Base-by-base conservation (phyloP, 1,140 invertebrate species). In the Coenobita brevimanus region DNA sequence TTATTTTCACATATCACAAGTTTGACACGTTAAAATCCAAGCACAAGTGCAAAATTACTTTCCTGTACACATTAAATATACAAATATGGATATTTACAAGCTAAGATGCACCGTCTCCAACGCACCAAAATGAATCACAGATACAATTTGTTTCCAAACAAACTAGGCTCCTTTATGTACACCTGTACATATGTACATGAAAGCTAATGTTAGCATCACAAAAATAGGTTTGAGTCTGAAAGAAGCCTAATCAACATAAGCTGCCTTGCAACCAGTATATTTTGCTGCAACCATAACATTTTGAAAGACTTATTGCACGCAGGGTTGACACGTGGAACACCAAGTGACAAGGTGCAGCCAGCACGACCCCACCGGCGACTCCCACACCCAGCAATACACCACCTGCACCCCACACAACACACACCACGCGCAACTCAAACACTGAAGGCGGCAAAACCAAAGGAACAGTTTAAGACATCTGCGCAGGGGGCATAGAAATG, bases 261-360 rank as follows among this genome's bases (percentile, higher is more conserved):
- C 83, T 86, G 83, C 83, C 83, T 79, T 86, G 73, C 57, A 79
- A 86, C 73, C 83, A 78, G 43, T 86, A 86, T 64, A 78, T 79
- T 73, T 57, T 73, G 69, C 54, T 81, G 78, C 78, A 81, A 60
- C 67, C 78, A 60, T 81, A 62, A 64, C 46, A 64, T 81, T 86
- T 86, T 86, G 83, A 86, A 86, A 86, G 83, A 86, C 83, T 86
- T 86, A 86, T 86, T 86, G 83, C 83, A 86, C 83, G 83, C 85
- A 81, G 75, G 73, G 85, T 87, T 71, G 76, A 87, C 76, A 80
- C 78, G 21, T 87, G 41, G 76, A 71, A 81, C 85, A 80, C 78
- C 85, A 80, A 81, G 85, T 81, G 85, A 75, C 79, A 73, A 76
- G 79, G 41, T 82, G 33, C 85, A 71, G 54, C 43, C 27, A 87